phyloP scores from a whole-genome alignment of 2,113 vertebrate species.

The Tiliqua scincoides region DNA sequence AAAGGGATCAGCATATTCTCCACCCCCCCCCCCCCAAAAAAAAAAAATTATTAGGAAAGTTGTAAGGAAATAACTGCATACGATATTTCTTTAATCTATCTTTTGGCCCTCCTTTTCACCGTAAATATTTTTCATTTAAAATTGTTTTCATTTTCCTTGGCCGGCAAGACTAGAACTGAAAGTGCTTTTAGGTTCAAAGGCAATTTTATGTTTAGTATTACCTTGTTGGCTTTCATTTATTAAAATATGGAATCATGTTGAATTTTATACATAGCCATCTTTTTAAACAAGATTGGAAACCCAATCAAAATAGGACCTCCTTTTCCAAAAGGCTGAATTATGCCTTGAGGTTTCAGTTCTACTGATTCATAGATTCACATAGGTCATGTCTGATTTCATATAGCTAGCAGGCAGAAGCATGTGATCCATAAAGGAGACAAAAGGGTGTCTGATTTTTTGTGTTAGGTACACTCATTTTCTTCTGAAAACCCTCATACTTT shows the following conservation, averaged over 20 bases:
- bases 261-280: conserved; percentile 21
- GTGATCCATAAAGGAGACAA: neutral
- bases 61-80: conserved; percentile 12
- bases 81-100: conserved; percentile 59
- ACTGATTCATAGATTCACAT: neutral
- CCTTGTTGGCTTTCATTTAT: conserved; percentile 62
- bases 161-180: conserved; percentile 53
- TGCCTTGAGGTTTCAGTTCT: conserved; percentile 16
- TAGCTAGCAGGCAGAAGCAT: neutral
- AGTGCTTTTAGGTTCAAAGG: conserved; percentile 60
- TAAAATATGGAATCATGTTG: conserved; percentile 57
- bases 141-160: conserved; percentile 61
- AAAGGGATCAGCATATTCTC: conserved; percentile 44
- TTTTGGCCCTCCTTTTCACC: conserved; percentile 54
- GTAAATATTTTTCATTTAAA: conserved; percentile 67
- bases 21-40: too few relatives aligned
- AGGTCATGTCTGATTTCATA: neutral
- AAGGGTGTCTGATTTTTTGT: neutral
- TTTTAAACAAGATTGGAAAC: conserved; percentile 26
- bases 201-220: conserved; percentile 65
- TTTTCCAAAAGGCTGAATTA: conserved; percentile 21
- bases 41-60: conserved; percentile 58
- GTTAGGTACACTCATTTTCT: neutral
- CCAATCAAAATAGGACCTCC: neutral
- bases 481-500: neutral